Evolutionary conservation across 2,888 invertebrate genomes (phyloP).

Genomic region (Ligdia adustata): DNA sequence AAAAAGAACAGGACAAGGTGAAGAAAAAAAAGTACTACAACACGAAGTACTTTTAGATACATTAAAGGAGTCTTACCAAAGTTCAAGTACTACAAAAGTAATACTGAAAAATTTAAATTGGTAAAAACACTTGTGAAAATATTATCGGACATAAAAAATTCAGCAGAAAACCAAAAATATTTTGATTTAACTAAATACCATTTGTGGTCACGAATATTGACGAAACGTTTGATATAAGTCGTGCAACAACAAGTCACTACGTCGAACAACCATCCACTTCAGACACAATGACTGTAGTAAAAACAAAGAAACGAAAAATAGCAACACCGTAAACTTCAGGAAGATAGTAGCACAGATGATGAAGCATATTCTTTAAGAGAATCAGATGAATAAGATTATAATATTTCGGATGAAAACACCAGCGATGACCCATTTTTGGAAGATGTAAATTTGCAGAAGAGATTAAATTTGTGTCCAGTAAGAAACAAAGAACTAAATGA

Average conservation of each 20-base stretch:
- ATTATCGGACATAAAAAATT: conserved; percentile 9
- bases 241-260: conserved; percentile 5
- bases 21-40: too few relatives aligned
- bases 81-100: too few relatives aligned
- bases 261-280: conserved; percentile 4
- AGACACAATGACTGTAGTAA: conserved; percentile 2
- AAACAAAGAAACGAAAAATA: conserved; percentile 8
- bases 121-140: conserved; percentile 5
- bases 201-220: not conserved
- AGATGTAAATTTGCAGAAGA: conserved; percentile 5
- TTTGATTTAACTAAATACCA: conserved; percentile 9
- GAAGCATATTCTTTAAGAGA: conserved; percentile 6
- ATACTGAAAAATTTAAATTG: conserved; percentile 7
- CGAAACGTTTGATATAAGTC: conserved; percentile 2
- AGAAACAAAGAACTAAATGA: conserved; percentile 1
- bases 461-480: conserved; percentile 6
- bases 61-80: too few relatives aligned
- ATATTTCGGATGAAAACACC: conserved; percentile 4
- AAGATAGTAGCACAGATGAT: conserved; percentile 4
- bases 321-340: conserved; percentile 3
- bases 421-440: conserved; percentile 6
- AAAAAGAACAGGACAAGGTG: too few relatives aligned
- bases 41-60: too few relatives aligned
- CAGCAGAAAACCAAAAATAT: conserved; percentile 3
- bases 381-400: conserved; percentile 6